Evolutionary conservation across 2,797 vertebrate genomes (phyloP), one percentile per base, ranked within the genome.

Genomic region (Sebastes cheni): DNA sequence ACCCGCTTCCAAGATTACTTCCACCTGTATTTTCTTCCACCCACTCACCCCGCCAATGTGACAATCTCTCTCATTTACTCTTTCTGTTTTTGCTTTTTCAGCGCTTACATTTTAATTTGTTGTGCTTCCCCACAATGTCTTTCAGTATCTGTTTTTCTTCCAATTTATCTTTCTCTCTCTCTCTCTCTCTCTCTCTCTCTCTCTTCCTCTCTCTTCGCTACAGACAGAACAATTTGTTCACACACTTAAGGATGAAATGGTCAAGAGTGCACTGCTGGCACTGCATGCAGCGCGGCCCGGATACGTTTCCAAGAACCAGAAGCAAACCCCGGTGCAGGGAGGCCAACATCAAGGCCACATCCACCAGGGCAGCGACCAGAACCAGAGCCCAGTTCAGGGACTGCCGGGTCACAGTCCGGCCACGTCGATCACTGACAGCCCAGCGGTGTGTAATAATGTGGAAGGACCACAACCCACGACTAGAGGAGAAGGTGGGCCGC

Each of bases 191-290:
- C 39, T 54, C 46, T 81, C 13, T 71, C 52, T 42, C 50, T 66
- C 27, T 29, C 6, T 74, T 34, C 16, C 46, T 81, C 39, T 54
- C 39, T 54, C 46, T 81, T 65, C 61, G 39, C 71, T 18, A 36
- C 92, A 99, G 98, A 99, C 97, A 7, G 97, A 99, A 89, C 95
- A 97, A 85, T 99, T 99, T 92, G 97, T 99, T 59, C 98, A 99
- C 20, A 95, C 97, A 3, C 97, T 99, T 85, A 99, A 99, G 91
- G 98, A 99, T 81, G 98, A 99, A 93, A 89, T 99, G 96, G 96
- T 99, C 79, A 97, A 98, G 93, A 99, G 96, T 58, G 97, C 98
- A 22, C 97, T 99, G 55, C 81, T 99, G 60, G 98, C 98, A 0
- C 96, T 99, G 54, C 97, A 99, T 32, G 96, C 97, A 0, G 98